These are phyloP conservation scores for Pollenia amentaria DNA, from an alignment of 2,888 invertebrate species.

Conservation along the genomic window DNA sequence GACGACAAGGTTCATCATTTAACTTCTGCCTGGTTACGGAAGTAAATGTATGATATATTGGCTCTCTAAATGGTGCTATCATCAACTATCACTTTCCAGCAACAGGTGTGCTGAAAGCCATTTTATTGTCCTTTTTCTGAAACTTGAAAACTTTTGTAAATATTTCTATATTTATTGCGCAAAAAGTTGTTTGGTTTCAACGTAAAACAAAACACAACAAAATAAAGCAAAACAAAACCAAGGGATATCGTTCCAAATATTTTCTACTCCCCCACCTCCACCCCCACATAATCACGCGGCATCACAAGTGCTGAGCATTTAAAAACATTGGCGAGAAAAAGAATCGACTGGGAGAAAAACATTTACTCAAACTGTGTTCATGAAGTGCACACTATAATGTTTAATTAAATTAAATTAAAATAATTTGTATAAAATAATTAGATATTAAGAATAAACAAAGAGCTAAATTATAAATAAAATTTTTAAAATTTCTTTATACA, in stretches of 20 bases:
- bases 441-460: slow-evolving; percentile 3
- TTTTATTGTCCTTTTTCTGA: neutral
- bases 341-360: neutral
- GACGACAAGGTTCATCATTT: slow-evolving; percentile 22
- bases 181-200: slow-evolving; percentile 52
- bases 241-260: neutral
- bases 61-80: slow-evolving; percentile 16
- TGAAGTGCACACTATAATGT: slow-evolving; percentile 2
- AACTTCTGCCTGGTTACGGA: slow-evolving; percentile 50
- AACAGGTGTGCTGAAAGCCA: slow-evolving; percentile 54
- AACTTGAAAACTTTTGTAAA: slow-evolving; percentile 43
- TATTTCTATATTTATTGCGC: slow-evolving; percentile 46
- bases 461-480: slow-evolving; percentile 45
- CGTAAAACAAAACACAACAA: slow-evolving; percentile 34
- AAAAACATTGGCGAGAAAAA: neutral
- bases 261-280: too few relatives aligned
- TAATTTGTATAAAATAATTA: slow-evolving; percentile 32
- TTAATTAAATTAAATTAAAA: slow-evolving; percentile 56
- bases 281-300: neutral
- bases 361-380: neutral
- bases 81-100: slow-evolving; percentile 6
- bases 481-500: slow-evolving; percentile 34
- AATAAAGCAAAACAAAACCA: neutral
- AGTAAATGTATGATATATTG: slow-evolving; percentile 33
- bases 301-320: slow-evolving; percentile 32